Conservation (phyloP, 2,113 vertebrate genomes). For the Syngnathus typhle region DNA sequence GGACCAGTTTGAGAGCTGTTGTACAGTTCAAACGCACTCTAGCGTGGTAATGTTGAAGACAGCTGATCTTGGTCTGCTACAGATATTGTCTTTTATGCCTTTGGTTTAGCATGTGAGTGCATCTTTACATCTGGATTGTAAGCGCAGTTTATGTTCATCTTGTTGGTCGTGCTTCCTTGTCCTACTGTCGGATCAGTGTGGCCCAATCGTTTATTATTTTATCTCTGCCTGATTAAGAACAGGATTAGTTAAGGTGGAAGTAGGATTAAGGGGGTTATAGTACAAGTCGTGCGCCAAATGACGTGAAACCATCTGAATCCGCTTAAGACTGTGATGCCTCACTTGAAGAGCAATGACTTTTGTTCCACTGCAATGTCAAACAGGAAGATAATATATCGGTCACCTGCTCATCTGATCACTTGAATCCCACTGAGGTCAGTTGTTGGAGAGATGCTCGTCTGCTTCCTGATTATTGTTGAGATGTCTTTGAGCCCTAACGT, state of each 20-base stretch:
- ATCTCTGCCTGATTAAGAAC: conserved; percentile 47
- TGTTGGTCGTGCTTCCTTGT: neutral
- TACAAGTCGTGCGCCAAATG: conserved; percentile 15
- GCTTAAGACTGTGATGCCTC: neutral
- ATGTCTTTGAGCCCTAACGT: neutral
- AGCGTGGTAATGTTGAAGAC: neutral
- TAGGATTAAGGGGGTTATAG: conserved; percentile 28
- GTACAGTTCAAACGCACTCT: neutral
- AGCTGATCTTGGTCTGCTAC: too few relatives aligned
- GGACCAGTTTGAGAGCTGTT: too few relatives aligned
- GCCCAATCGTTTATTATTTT: neutral
- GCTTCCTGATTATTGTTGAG: neutral
- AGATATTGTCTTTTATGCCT: neutral
- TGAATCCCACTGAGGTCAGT: neutral
- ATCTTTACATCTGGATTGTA: neutral
- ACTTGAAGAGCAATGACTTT: neutral
- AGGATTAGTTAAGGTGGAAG: conserved; percentile 38
- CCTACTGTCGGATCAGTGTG: conserved; percentile 1
- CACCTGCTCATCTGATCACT: too few relatives aligned
- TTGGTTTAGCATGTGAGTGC: neutral
- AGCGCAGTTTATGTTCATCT: neutral
- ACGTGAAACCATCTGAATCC: conserved; percentile 17
- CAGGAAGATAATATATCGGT: neutral
- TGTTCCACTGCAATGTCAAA: neutral
- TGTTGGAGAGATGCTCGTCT: neutral